These are phyloP conservation scores for Achatina immaculata DNA, from an alignment of 1,140 invertebrate species.

Conservation along the genomic window DNA sequence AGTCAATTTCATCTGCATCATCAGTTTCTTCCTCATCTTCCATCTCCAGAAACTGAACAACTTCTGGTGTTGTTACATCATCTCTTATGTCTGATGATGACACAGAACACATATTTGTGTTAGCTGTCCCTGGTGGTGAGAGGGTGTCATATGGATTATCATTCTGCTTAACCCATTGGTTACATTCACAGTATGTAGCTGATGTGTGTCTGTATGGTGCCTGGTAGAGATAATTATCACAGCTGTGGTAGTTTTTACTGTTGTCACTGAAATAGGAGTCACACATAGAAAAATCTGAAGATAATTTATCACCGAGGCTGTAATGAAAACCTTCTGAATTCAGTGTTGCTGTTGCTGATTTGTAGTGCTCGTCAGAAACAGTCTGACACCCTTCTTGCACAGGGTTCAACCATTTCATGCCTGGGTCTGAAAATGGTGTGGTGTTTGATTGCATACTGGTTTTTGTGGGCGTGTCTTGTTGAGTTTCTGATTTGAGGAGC, in stretches of 20 bases:
- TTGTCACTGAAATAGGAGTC: not conserved
- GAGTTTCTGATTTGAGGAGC: not conserved
- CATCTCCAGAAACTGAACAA: not conserved
- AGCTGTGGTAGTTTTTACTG: not conserved
- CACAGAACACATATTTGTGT: not conserved
- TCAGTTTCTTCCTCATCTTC: conserved; percentile 37
- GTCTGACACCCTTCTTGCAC: not conserved
- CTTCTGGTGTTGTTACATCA: conserved; percentile 11
- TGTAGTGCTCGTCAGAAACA: not conserved
- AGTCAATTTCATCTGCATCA: conserved; percentile 36
- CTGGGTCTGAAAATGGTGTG: not conserved
- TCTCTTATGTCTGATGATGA: not conserved
- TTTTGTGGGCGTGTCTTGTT: not conserved
- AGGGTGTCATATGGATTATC: not conserved
- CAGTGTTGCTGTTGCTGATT: not conserved
- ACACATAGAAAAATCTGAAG: not conserved
- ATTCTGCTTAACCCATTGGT: not conserved
- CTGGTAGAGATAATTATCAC: not conserved
- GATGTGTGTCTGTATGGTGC: not conserved
- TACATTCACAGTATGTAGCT: not conserved
- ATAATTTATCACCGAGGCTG: not conserved
- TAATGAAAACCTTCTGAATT: not conserved
- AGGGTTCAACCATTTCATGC: not conserved
- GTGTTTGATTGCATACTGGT: not conserved
- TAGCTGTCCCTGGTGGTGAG: not conserved